Evolutionary conservation across 2,797 vertebrate genomes (phyloP), one percentile per base, ranked within the genome.

Genomic region (Rhodeus uyekii): DNA sequence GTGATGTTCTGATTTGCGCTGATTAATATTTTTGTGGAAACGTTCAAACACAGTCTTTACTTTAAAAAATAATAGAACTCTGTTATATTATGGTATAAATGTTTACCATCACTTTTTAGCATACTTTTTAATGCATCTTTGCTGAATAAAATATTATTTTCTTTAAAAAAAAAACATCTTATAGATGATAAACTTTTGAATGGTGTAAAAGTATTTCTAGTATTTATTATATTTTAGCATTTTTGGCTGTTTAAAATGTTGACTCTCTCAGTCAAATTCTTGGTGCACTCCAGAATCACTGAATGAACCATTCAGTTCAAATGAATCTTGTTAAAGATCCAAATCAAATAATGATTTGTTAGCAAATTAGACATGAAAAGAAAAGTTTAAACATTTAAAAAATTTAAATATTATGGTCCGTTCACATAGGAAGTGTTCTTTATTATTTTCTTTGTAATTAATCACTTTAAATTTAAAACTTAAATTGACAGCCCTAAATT

Each of bases 401-500:
- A 58, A 14, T 29, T 14, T 1, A 60, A 0, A 2, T 34, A 8
- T 63, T 34, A 71, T 27, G 10, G 53, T 5, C 53, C 0, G 19
- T 53, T n/a, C 8, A 42, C 42, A 16, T 32, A 8, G 1, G n/a
- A n/a, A 10, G 8, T 58, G 42, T 61, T 60, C 36, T 50, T 50
- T 7, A 8, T 34, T 64, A 64, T 36, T 46, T 50, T 42, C 7
- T 46, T 46, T 10, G 22, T 36, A 34, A 34, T 36, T 36, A 36
- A 64, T 64, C 16, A 3, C 32, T 22, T 22, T n/a, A 10, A 38
- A 64, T 64, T 2, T 22, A 74, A 55, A 24, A 13, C 12, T 55
- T 44, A 44, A 78, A 68, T 68, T 78, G 77, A 78, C 77, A 67
- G 64, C 64, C 77, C 77, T 78, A 55, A 38, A 82, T 46, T 53